Evolutionary conservation across 2,797 vertebrate genomes (phyloP).

Genomic region (Myioborus miniatus): DNA sequence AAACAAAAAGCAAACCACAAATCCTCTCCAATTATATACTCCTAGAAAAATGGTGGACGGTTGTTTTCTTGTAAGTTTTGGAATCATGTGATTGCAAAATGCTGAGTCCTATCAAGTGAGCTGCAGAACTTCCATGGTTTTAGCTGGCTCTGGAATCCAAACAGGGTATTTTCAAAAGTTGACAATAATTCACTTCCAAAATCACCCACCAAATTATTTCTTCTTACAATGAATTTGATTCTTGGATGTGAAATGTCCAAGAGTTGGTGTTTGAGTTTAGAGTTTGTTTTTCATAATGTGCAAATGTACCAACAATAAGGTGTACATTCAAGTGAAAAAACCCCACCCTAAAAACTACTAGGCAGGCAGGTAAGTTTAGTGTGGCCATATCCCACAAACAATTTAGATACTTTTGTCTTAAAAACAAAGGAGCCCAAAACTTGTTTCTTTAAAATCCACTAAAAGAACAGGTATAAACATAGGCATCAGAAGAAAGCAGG

Average conservation of each 20-base stretch:
- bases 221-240: neutral
- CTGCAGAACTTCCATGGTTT: neutral
- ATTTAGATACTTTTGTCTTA: neutral
- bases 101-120: neutral
- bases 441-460: neutral
- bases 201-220: neutral
- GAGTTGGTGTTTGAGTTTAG: neutral
- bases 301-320: neutral
- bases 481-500: neutral
- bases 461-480: neutral
- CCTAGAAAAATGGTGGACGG: neutral
- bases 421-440: neutral
- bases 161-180: neutral
- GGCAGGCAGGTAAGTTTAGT: neutral
- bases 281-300: neutral
- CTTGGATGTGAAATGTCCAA: neutral
- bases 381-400: neutral
- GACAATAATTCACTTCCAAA: neutral
- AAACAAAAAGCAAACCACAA: neutral
- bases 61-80: neutral
- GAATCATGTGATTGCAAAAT: neutral
- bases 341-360: neutral
- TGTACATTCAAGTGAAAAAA: neutral
- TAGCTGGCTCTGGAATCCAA: neutral
- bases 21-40: neutral